Conservation (phyloP, 2,797 vertebrate genomes). For the Clarias laeviceps region DNA sequence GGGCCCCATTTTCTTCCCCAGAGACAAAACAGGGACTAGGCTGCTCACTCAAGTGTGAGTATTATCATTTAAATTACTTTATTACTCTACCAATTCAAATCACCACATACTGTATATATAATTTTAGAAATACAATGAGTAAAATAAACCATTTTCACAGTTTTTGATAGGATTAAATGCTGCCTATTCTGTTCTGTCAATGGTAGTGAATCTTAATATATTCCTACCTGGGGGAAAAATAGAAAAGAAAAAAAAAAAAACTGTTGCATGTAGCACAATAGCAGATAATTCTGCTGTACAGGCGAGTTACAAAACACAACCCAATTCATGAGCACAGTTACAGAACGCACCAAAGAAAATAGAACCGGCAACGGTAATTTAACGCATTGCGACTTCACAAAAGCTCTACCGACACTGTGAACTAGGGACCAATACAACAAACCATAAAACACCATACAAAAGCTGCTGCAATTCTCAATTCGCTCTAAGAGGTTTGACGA, state of each 20-base stretch:
- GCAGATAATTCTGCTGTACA: neutral
- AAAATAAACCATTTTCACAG: neutral
- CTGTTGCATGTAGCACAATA: neutral
- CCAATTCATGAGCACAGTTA: neutral
- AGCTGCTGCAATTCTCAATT: neutral
- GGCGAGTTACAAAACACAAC: neutral
- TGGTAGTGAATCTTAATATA: neutral
- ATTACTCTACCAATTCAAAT: neutral
- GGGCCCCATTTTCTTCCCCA: neutral
- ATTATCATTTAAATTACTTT: neutral
- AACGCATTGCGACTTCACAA: neutral
- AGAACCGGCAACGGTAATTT: neutral
- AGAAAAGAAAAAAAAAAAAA: neutral
- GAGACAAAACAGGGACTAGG: neutral
- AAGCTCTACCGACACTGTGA: neutral
- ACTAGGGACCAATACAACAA: neutral
- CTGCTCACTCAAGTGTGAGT: neutral
- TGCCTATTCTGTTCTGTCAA: neutral
- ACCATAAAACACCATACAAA: neutral
- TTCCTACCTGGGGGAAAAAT: neutral
- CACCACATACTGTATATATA: no score
- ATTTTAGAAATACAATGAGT: neutral
- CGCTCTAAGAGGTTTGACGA: no score
- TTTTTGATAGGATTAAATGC: slow-evolving; percentile 1
- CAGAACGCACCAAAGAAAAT: slow-evolving; percentile 1